phyloP scores from a whole-genome alignment of 1,140 invertebrate species.

The Aphaenogaster ashmeadi region DNA sequence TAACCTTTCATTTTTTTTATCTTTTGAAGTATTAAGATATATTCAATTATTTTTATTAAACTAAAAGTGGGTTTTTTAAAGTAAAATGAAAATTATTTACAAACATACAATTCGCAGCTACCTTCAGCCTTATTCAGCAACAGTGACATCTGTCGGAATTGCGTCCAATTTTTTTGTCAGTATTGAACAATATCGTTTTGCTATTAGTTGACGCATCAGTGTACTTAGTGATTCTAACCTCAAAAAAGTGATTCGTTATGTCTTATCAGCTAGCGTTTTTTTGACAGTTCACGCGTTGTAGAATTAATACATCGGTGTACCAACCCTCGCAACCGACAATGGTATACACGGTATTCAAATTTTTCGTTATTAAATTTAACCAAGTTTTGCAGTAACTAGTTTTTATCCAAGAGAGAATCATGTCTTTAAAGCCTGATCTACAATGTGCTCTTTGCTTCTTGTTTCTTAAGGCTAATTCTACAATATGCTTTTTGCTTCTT shows the following conservation, averaged over 20 bases:
- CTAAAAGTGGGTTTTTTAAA: background rate
- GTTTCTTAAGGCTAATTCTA: too few species aligned
- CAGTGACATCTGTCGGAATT: slow-evolving; percentile 34
- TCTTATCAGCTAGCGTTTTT: slow-evolving; percentile 20
- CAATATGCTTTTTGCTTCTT: too few species aligned
- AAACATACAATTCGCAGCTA: background rate
- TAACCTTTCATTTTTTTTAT: slow-evolving; percentile 4
- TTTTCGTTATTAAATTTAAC: background rate
- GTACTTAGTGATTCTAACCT: slow-evolving; percentile 35
- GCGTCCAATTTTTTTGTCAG: background rate
- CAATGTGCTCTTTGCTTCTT: too few species aligned
- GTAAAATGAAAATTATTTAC: background rate
- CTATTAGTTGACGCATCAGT: background rate
- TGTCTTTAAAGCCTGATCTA: too few species aligned
- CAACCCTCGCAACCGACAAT: slow-evolving; percentile 33
- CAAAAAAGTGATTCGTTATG: background rate
- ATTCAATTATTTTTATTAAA: background rate
- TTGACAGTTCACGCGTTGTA: slow-evolving; percentile 26
- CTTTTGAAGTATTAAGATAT: background rate
- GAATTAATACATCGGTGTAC: background rate
- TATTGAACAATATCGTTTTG: slow-evolving; percentile 25
- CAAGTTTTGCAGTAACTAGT: background rate
- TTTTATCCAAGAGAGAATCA: background rate
- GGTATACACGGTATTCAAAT: slow-evolving; percentile 66
- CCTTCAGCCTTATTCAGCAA: background rate